Conservation (phyloP, 1,140 invertebrate genomes). For the Cotesia typhae region DNA sequence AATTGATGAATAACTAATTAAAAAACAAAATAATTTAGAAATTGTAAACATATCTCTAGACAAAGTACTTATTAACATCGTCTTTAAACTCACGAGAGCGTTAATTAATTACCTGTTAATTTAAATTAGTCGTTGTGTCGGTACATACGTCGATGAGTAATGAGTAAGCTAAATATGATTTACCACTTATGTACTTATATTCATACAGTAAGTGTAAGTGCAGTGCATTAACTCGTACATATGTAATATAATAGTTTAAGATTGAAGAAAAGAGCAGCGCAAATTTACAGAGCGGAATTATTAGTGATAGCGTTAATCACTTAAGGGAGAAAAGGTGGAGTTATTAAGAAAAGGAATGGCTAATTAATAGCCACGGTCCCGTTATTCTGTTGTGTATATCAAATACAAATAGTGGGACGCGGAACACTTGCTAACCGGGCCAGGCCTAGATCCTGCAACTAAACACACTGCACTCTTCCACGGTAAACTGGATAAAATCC, state of each 20-base stretch:
- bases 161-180: too few relatives aligned
- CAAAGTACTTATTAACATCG: too few relatives aligned
- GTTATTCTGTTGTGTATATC: conserved; percentile 41
- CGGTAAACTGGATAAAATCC: too few relatives aligned
- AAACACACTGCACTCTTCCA: too few relatives aligned
- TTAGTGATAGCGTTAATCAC: conserved; percentile 26
- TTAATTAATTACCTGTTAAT: too few relatives aligned
- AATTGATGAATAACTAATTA: not conserved
- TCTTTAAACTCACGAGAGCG: too few relatives aligned
- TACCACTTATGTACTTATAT: too few relatives aligned
- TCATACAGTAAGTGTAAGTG: too few relatives aligned
- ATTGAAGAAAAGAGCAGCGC: not conserved
- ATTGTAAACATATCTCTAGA: not conserved
- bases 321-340: conserved; percentile 18
- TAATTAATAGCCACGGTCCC: conserved; percentile 50
- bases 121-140: too few relatives aligned
- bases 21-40: not conserved
- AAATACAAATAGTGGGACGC: conserved; percentile 43
- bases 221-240: not conserved
- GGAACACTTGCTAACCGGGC: conserved; percentile 64
- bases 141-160: too few relatives aligned
- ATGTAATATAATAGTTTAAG: not conserved
- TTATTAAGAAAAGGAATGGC: conserved; percentile 41
- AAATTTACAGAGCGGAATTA: conserved; percentile 36
- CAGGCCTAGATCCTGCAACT: conserved; percentile 50